Evolutionary conservation across 1,140 invertebrate species (phyloP).

Genomic region (Agraylea sexmaculata): DNA sequence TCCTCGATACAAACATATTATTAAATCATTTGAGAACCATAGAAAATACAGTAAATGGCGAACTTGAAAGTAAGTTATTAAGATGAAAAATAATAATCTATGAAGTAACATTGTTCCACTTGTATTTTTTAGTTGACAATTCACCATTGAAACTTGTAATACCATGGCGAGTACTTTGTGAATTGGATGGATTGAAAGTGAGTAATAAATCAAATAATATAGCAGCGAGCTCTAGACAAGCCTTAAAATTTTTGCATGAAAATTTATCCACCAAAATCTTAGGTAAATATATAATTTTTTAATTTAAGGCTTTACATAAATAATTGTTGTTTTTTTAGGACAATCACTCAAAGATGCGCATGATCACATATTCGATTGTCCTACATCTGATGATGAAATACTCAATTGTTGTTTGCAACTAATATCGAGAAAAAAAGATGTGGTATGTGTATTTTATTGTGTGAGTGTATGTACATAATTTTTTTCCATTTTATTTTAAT

Average conservation of each 20-base stretch:
- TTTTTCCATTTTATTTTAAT: not conserved
- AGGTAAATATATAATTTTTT: slow-evolving; percentile 10
- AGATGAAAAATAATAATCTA: too few relatives aligned
- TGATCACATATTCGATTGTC: slow-evolving; percentile 12
- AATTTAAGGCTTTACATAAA: not conserved
- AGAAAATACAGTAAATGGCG: slow-evolving; percentile 1
- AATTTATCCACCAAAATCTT: slow-evolving; percentile 11
- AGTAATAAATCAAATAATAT: slow-evolving; percentile 2
- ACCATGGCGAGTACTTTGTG: slow-evolving; percentile 9
- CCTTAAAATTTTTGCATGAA: slow-evolving; percentile 12
- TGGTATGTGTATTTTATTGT: slow-evolving; percentile 8
- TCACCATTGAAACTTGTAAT: slow-evolving; percentile 2
- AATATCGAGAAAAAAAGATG: not conserved
- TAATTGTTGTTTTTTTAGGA: slow-evolving; percentile 7
- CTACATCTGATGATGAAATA: slow-evolving; percentile 14
- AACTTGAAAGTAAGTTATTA: slow-evolving; percentile 2
- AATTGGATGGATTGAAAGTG: slow-evolving; percentile 9
- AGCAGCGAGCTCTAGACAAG: slow-evolving; percentile 4
- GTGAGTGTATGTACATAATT: not conserved
- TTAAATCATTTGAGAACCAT: slow-evolving; percentile 7
- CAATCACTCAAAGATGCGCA: slow-evolving; percentile 16
- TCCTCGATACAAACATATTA: slow-evolving; percentile 11
- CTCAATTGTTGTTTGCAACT: slow-evolving; percentile 19
- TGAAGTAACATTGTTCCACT: too few relatives aligned
- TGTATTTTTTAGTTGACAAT: slow-evolving; percentile 1